Evolutionary conservation across 2,113 vertebrate genomes (phyloP).

Genomic region (Ornithorhynchus anatinus): DNA sequence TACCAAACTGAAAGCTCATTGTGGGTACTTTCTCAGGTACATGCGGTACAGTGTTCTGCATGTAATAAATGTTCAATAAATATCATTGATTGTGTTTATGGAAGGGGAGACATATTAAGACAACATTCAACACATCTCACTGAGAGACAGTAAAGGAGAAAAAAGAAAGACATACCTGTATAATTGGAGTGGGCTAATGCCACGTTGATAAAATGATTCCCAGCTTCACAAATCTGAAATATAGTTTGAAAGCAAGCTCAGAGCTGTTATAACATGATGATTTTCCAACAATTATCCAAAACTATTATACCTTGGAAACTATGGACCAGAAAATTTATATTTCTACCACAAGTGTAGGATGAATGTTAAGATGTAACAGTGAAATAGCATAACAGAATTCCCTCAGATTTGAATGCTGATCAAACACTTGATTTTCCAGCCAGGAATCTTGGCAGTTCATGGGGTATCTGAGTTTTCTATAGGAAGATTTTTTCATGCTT

Average conservation of each 20-base stretch:
- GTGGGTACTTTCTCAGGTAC: not conserved
- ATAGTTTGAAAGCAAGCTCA: constrained; percentile 44
- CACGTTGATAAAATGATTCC: constrained; percentile 80
- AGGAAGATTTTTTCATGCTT: no score
- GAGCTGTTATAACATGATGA: not conserved
- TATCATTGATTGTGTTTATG: no score
- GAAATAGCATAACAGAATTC: no score
- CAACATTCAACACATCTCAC: not conserved
- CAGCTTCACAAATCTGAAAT: constrained; percentile 81
- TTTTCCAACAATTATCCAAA: not conserved
- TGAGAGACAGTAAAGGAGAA: constrained; percentile 14
- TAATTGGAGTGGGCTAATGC: constrained; percentile 70
- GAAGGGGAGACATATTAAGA: not conserved
- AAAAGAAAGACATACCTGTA: constrained; percentile 65
- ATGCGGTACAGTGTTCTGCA: no score
- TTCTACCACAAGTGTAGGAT: not conserved
- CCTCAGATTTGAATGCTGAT: no score
- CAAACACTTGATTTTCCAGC: no score
- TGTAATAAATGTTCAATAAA: no score
- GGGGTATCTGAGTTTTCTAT: no score
- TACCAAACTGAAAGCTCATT: no score
- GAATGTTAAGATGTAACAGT: no score
- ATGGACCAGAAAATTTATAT: not conserved
- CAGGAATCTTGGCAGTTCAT: no score
- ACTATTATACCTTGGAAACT: not conserved